A percentile compares a stretch with the other conserved stretches of the same genome.
Evolutionary conservation across 2,888 invertebrate genomes (phyloP).

Genomic region (Craniophora ligustri): DNA sequence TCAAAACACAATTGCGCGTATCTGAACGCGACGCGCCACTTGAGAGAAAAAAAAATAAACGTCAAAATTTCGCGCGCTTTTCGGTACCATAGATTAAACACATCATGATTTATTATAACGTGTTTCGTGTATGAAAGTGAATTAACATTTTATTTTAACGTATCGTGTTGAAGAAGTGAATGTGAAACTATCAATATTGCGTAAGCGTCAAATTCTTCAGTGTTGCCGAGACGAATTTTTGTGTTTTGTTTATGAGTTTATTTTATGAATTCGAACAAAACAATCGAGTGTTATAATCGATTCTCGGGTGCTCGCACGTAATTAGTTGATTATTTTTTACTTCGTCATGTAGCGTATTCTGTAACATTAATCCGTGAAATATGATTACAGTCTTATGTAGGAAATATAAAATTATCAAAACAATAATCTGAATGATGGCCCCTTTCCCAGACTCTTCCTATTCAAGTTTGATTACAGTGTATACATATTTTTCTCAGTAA

Average conservation of each 20-base stretch:
- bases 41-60: constrained; percentile 60
- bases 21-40: constrained; percentile 56
- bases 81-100: constrained; percentile 55
- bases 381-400: neutral
- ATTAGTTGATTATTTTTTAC: constrained; percentile 19
- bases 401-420: neutral
- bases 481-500: constrained; percentile 60
- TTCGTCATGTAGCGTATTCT: constrained; percentile 33
- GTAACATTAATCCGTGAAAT: constrained; percentile 29
- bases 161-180: constrained; percentile 83
- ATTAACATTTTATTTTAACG: constrained; percentile 74
- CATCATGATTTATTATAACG: constrained; percentile 65
- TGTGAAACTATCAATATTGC: constrained; percentile 81
- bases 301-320: constrained; percentile 30
- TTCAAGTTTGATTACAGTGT: constrained; percentile 34
- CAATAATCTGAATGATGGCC: constrained; percentile 53
- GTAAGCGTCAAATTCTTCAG: constrained; percentile 72
- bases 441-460: constrained; percentile 53
- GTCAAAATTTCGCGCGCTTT: constrained; percentile 70
- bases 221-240: constrained; percentile 68
- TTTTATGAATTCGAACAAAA: constrained; percentile 31
- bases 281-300: constrained; percentile 18
- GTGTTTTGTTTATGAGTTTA: constrained; percentile 52
- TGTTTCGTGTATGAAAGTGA: constrained; percentile 84
- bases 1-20: constrained; percentile 64